A percentile compares a stretch with the other conserved stretches of the same genome.
These are phyloP conservation scores for Phocoena phocoena DNA, from an alignment of 2,113 vertebrate species.

Conservation along the genomic window DNA sequence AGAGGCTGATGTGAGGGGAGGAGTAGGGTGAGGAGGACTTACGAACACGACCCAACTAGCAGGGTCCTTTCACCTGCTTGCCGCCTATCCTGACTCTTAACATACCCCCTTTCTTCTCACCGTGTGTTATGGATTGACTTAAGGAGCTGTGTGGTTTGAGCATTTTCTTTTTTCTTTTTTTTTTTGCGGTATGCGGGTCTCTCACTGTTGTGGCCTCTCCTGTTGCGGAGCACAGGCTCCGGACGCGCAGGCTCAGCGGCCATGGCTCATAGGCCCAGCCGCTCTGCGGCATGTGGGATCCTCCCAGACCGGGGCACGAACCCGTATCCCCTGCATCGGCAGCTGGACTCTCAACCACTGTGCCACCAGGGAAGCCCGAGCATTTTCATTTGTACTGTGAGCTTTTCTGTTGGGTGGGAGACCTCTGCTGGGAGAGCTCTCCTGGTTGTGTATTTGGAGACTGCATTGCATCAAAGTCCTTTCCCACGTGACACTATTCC, in stretches of 20 bases:
- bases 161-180: background rate
- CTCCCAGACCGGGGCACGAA: no score
- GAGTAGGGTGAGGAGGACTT: fast-evolving
- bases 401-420: background rate
- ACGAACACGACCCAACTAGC: background rate
- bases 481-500: background rate
- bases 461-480: background rate
- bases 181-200: background rate
- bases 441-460: background rate
- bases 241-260: no score
- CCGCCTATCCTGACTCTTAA: background rate
- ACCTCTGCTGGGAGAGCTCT: background rate
- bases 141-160: background rate
- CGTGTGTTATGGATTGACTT: background rate
- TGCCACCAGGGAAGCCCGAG: background rate
- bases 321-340: no score
- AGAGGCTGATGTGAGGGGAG: background rate
- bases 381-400: background rate
- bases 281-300: no score
- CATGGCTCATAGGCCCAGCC: no score
- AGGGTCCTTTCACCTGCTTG: background rate
- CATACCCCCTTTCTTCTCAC: background rate
- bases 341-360: no score
- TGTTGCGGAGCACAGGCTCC: no score
- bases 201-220: no score